A percentile compares a stretch with the other conserved stretches of the same genome.
phyloP scores from a whole-genome alignment of 2,888 invertebrate genomes.

The Philereme vetulata region DNA sequence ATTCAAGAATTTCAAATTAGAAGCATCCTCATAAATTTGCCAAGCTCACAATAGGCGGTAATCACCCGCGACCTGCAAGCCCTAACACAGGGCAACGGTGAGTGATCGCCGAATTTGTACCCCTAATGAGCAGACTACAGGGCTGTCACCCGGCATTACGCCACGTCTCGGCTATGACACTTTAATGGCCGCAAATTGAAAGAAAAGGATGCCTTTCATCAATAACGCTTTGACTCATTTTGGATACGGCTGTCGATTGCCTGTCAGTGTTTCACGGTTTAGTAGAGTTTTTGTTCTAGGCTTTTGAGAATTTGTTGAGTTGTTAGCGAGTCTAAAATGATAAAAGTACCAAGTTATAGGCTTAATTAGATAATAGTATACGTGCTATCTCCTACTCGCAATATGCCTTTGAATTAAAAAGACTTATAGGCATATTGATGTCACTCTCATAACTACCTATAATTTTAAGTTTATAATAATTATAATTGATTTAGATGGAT shows the following conservation, averaged over 20 bases:
- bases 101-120: conserved; percentile 47
- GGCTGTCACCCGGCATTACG: conserved; percentile 34
- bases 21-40: conserved; percentile 8
- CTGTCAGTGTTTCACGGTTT: conserved; percentile 19
- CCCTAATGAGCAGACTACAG: conserved; percentile 42
- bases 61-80: conserved; percentile 19
- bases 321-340: too few relatives aligned
- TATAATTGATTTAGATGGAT: too few relatives aligned
- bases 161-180: conserved; percentile 32
- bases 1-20: conserved; percentile 4
- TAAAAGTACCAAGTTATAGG: too few relatives aligned
- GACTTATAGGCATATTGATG: too few relatives aligned
- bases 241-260: conserved; percentile 27
- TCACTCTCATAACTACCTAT: too few relatives aligned
- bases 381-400: too few relatives aligned
- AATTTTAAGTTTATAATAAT: too few relatives aligned
- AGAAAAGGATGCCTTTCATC: conserved; percentile 37
- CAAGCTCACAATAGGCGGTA: conserved; percentile 15
- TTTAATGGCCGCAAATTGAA: conserved; percentile 38
- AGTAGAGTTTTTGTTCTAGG: conserved; percentile 10
- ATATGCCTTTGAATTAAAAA: too few relatives aligned
- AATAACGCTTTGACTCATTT: conserved; percentile 32
- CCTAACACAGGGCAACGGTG: conserved; percentile 28
- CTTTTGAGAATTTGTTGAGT: not conserved
- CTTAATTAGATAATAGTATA: too few relatives aligned